phyloP scores from a whole-genome alignment of 2,888 invertebrate species.

The Drosophila lacicola region DNA sequence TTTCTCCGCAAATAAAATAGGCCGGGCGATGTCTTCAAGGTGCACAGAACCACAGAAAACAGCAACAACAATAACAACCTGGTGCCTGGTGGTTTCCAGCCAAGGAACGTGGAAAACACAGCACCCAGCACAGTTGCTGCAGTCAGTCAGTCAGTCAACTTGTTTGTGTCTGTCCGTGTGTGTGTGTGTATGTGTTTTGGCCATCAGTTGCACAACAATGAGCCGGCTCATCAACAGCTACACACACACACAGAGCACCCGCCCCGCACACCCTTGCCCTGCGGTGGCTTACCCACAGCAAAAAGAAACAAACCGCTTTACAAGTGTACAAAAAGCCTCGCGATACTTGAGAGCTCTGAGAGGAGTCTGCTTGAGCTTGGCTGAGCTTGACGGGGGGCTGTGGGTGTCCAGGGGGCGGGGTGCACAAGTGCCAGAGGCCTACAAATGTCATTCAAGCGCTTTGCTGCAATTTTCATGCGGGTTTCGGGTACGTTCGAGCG shows the following conservation, averaged over 20 bases:
- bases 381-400: not conserved
- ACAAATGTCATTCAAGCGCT: slow-evolving; percentile 66
- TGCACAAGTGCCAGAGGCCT: slow-evolving; percentile 55
- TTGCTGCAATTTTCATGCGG: slow-evolving; percentile 50
- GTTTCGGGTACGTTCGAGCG: not conserved
- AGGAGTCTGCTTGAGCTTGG: not conserved
- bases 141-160: slow-evolving; percentile 29
- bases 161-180: not conserved
- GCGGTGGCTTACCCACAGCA: slow-evolving; percentile 44
- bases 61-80: slow-evolving; percentile 1
- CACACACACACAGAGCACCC: slow-evolving; percentile 13
- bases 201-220: slow-evolving; percentile 52
- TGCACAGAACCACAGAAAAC: slow-evolving; percentile 25
- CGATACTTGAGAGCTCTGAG: slow-evolving; percentile 27
- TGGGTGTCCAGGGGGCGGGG: not conserved
- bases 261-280: slow-evolving; percentile 1
- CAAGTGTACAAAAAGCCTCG: slow-evolving; percentile 54
- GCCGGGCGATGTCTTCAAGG: slow-evolving; percentile 27
- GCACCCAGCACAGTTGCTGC: slow-evolving; percentile 10
- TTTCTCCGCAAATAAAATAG: slow-evolving; percentile 15
- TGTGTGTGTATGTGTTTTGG: slow-evolving; percentile 28
- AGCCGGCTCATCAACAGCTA: slow-evolving; percentile 40
- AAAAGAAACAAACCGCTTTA: slow-evolving; percentile 45
- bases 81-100: slow-evolving; percentile 26
- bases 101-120: slow-evolving; percentile 28